Evolutionary conservation across 2,888 invertebrate species (phyloP), one percentile per base, ranked within the genome.

Genomic region (Drosophila diplacantha): DNA sequence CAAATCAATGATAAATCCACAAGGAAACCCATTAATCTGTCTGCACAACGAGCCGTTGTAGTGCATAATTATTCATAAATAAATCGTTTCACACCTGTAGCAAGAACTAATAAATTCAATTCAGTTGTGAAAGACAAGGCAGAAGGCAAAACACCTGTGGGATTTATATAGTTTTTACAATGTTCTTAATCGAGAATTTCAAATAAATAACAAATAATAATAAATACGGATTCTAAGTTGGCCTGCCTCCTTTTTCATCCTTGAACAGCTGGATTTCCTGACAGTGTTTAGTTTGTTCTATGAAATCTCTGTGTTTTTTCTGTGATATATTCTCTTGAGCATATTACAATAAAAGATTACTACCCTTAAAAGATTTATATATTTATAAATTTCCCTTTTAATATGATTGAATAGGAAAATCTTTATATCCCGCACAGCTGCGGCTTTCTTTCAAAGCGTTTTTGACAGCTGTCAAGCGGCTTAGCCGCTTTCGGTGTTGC

Each of bases 381-480:
- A 29, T 29, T 1, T 11, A 4, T 29, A 8, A 9, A 29, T 8
- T 29, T 3, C 31, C 12, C 1, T 5, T 14, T 32, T 12, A 14
- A 14, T 3, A 32, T 32, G 2, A 14, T 29, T 29, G 11, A 18
- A 11, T 16, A 11, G 5, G 4, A 2, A 35, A 16, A 16, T 18
- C 35, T 16, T 9, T 5, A 35, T 5, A 5, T 16, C 5, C 29
- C 14, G 14, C 44, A 16, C 31, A 43, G 44, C 32, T 43, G 31
- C 16, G 31, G 14, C 31, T 31, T 31, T 20, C 14, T 14, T 46
- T 31, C 20, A 14, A 29, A 44, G 16, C 18, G 5, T 18, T 4
- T 43, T 38, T 59, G 58, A 59, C 59, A 59, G 43, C 44, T 59
- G 58, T 38, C 58, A 59, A 58, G 22, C 26, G 37, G 22, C 11